A percentile compares a stretch with the other conserved stretches of the same genome.
phyloP scores from a whole-genome alignment of 1,140 invertebrate species.

The Maniola jurtina region DNA sequence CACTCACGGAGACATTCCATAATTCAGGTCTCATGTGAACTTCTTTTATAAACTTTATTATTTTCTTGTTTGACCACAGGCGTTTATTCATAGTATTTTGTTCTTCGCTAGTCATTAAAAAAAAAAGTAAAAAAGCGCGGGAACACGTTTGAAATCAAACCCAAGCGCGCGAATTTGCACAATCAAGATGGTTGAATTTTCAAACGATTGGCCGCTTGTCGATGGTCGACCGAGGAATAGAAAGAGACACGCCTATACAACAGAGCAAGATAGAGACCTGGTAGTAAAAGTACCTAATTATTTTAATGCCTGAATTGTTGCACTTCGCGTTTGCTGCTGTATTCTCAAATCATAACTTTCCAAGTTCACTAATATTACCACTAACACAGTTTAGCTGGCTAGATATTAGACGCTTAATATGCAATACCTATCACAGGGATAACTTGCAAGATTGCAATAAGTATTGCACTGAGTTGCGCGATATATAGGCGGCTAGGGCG shows the following conservation, averaged over 20 bases:
- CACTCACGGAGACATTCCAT: neutral
- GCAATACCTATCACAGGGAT: neutral
- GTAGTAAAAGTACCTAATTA: neutral
- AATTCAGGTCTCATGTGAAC: slow-evolving; percentile 1
- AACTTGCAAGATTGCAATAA: neutral
- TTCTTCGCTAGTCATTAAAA: neutral
- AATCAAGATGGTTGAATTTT: neutral
- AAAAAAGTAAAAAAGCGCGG: neutral
- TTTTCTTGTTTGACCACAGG: neutral
- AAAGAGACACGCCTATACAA: neutral
- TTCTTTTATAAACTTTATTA: neutral
- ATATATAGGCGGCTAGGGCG: neutral
- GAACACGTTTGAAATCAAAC: neutral
- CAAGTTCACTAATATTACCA: neutral
- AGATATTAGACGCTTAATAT: neutral
- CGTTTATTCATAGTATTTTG: neutral
- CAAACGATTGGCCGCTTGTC: neutral
- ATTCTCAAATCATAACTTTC: neutral
- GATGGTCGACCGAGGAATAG: neutral
- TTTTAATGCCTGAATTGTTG: neutral
- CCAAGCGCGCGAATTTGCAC: neutral
- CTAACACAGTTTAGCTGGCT: neutral
- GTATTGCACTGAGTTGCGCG: slow-evolving; percentile 1
- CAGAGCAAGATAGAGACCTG: neutral
- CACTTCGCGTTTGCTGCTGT: neutral